These are phyloP conservation scores for Symphodus melops DNA, from an alignment of 2,113 vertebrate genomes.

Conservation along the genomic window DNA sequence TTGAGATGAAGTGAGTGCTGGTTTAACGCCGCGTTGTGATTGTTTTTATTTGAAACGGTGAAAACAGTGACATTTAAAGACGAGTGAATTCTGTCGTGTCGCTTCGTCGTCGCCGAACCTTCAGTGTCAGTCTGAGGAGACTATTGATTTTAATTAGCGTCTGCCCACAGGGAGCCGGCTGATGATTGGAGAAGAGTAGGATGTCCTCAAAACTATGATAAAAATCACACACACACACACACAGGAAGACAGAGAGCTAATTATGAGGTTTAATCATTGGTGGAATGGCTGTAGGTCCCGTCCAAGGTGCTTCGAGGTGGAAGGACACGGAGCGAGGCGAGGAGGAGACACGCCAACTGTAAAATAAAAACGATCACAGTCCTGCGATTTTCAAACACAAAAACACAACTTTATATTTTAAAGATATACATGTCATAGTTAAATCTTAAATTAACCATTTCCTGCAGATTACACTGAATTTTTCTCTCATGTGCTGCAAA, in stretches of 20 bases:
- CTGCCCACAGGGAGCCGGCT: slow-evolving; percentile 94
- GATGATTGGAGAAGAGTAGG: slow-evolving; percentile 90
- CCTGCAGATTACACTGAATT: too few relatives aligned
- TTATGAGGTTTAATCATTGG: slow-evolving; percentile 93
- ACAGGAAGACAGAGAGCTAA: slow-evolving; percentile 84
- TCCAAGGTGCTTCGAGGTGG: slow-evolving; percentile 82
- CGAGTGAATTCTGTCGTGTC: slow-evolving; percentile 41
- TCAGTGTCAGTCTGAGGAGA: slow-evolving; percentile 85
- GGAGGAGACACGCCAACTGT: slow-evolving; percentile 10
- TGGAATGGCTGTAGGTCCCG: slow-evolving; percentile 85
- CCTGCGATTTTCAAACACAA: too few relatives aligned
- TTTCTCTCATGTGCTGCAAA: too few relatives aligned
- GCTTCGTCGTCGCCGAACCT: slow-evolving; percentile 61
- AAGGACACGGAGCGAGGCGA: slow-evolving; percentile 51
- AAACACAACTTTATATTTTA: too few relatives aligned
- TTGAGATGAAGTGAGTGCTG: background rate
- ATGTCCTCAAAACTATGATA: slow-evolving; percentile 94
- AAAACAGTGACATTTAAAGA: slow-evolving; percentile 34
- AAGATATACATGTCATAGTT: too few relatives aligned
- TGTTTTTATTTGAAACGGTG: background rate
- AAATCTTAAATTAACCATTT: too few relatives aligned
- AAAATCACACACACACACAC: slow-evolving; percentile 81
- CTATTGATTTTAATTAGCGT: slow-evolving; percentile 99
- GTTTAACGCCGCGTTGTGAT: background rate
- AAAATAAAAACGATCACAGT: background rate